These are phyloP conservation scores for Elephas maximus DNA, from an alignment of 2,113 vertebrate genomes.

Conservation along the genomic window DNA sequence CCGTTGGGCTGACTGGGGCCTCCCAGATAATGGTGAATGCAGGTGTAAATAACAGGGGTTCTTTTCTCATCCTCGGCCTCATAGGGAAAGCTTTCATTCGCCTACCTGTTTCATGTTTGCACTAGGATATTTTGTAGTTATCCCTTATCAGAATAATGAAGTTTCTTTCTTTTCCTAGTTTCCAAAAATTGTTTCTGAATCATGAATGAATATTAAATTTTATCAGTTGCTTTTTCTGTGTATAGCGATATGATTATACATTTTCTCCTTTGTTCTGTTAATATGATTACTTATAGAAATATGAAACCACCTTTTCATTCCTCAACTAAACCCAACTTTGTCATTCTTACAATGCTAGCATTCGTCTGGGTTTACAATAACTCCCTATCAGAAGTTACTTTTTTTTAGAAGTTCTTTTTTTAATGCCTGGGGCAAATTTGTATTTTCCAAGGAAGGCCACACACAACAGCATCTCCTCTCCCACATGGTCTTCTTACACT, in stretches of 20 bases:
- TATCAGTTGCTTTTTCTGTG: neutral
- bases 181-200: neutral
- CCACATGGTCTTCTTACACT: neutral
- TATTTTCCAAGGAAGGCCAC: neutral
- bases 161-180: neutral
- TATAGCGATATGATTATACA: neutral
- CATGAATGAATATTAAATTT: neutral
- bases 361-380: neutral
- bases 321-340: neutral
- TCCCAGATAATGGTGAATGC: neutral
- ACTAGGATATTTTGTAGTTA: neutral
- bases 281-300: neutral
- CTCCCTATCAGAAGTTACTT: neutral
- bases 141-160: neutral
- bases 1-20: neutral
- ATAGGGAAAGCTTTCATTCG: neutral
- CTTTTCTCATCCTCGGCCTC: neutral
- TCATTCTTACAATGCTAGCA: neutral
- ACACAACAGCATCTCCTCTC: neutral
- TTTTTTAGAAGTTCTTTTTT: neutral
- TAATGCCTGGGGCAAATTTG: neutral
- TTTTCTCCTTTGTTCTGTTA: neutral
- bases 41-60: neutral
- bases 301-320: neutral
- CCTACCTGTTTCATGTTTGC: neutral